phyloP scores from a whole-genome alignment of 2,113 vertebrate species.

The Siniperca knerii region DNA sequence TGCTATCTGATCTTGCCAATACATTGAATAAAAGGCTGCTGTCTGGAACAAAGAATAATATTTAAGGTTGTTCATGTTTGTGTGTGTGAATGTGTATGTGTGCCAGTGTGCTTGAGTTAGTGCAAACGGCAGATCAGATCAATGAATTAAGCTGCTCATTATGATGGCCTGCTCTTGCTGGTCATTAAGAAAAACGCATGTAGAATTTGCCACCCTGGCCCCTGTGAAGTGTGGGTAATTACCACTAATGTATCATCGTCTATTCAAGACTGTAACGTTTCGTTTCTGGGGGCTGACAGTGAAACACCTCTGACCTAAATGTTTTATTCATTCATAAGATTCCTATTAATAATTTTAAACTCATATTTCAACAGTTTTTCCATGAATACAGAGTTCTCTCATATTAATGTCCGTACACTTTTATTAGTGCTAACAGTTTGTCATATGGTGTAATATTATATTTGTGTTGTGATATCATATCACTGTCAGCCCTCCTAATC shows the following conservation, averaged over 20 bases:
- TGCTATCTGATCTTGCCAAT: slow-evolving; percentile 82
- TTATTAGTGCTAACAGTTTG: slow-evolving; percentile 32
- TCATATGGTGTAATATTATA: slow-evolving; percentile 29
- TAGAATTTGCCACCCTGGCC: slow-evolving; percentile 92
- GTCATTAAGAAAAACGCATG: slow-evolving; percentile 88
- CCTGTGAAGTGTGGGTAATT: slow-evolving; percentile 93
- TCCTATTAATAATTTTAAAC: slow-evolving; percentile 88
- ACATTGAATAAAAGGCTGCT: slow-evolving; percentile 84
- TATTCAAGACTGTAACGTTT: slow-evolving; percentile 89
- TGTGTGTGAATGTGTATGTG: slow-evolving; percentile 78
- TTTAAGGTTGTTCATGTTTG: slow-evolving; percentile 87
- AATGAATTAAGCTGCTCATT: slow-evolving; percentile 97
- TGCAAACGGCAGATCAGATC: slow-evolving; percentile 87
- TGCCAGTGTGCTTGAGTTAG: slow-evolving; percentile 67
- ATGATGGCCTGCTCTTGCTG: slow-evolving; percentile 93
- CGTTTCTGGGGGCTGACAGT: slow-evolving; percentile 71
- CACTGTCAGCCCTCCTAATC: neutral
- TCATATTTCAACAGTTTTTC: slow-evolving; percentile 84
- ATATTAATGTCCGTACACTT: slow-evolving; percentile 62
- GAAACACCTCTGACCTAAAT: slow-evolving; percentile 87
- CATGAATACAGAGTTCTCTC: slow-evolving; percentile 74
- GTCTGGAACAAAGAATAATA: slow-evolving; percentile 87
- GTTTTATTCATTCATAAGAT: slow-evolving; percentile 93
- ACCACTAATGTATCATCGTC: slow-evolving; percentile 97
- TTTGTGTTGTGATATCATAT: slow-evolving; percentile 43